Evolutionary conservation across 2,797 vertebrate genomes (phyloP).

Genomic region (Peromyscus aztecus): DNA sequence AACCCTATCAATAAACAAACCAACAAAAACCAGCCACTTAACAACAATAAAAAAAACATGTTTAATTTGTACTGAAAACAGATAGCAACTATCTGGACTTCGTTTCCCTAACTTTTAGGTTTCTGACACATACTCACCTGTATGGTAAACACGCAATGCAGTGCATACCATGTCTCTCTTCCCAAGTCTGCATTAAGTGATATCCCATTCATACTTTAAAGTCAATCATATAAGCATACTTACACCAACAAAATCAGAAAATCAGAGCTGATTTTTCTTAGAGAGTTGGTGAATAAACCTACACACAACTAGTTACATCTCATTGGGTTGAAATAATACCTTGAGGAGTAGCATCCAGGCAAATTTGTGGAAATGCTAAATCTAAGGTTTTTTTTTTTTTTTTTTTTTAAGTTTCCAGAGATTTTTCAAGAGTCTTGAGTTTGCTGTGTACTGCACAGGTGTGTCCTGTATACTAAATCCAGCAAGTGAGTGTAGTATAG

Average conservation of each 20-base stretch:
- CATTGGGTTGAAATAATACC: background rate
- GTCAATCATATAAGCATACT: background rate
- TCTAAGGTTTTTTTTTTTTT: background rate
- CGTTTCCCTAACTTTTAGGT: background rate
- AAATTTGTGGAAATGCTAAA: background rate
- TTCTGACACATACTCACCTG: background rate
- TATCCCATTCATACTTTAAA: background rate
- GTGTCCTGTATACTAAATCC: too few relatives aligned
- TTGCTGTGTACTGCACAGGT: background rate
- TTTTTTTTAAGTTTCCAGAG: background rate
- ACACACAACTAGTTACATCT: background rate
- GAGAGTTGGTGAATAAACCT: background rate
- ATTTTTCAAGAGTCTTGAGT: background rate
- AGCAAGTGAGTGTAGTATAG: background rate
- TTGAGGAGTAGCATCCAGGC: background rate
- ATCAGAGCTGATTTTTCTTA: background rate
- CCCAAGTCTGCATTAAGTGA: background rate
- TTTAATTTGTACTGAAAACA: constrained; percentile 25
- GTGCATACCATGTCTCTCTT: background rate
- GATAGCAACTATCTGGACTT: background rate
- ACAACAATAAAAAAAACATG: background rate
- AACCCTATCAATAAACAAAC: background rate
- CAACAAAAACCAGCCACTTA: background rate
- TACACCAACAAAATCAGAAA: background rate
- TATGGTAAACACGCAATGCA: background rate